Evolutionary conservation across 2,113 vertebrate species (phyloP), one percentile per base, ranked within the genome.

Genomic region (Stegastes partitus): DNA sequence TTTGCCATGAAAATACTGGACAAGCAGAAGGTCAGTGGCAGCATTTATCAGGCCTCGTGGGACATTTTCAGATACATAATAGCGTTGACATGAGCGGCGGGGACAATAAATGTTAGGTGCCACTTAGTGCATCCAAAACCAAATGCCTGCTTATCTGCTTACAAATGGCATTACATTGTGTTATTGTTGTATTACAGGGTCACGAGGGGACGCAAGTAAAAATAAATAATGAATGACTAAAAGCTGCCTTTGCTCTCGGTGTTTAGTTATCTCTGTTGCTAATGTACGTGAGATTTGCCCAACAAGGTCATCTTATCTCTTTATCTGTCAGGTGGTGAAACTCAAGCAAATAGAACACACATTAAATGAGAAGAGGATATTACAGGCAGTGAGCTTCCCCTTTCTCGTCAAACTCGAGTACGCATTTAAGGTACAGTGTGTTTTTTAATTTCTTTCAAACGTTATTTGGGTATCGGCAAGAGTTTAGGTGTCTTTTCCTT

Each of bases 261-360:
- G 47, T 56, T 28, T 51, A 22, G 58, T 28, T 61, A 1, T 44
- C 21, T 73, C 51, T 82, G 59, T 28, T 62, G 28, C 61, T 67
- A 7, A 18, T 34, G 42, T 31, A 28, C 54, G 50, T 67, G 18
- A 73, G 62, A 67, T 78, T 73, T 77, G 8, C 11, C 4, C 0
- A 4, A 77, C 57, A 64, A 81, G 64, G 68, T 73, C 63, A 81
- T 77, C 67, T 75, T 59, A 70, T 85, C 63, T 79, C 37, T 65
- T 58, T 73, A 50, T 87, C 62, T 89, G 18, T 74, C 74, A 99
- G 98, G 98, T 99, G 42, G 98, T 99, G 89, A 99, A 99, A 93
- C 96, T 99, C 95, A 99, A 99, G 94, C 98, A 99, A 93, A 99
- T 99, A 95, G 98, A 99, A 94, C 98, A 99, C 93, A 99, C 98